Percentiles rank a stretch among this genome's conserved stretches.
phyloP scores from a whole-genome alignment of 2,113 vertebrate genomes.

The Neotragus moschatus region DNA sequence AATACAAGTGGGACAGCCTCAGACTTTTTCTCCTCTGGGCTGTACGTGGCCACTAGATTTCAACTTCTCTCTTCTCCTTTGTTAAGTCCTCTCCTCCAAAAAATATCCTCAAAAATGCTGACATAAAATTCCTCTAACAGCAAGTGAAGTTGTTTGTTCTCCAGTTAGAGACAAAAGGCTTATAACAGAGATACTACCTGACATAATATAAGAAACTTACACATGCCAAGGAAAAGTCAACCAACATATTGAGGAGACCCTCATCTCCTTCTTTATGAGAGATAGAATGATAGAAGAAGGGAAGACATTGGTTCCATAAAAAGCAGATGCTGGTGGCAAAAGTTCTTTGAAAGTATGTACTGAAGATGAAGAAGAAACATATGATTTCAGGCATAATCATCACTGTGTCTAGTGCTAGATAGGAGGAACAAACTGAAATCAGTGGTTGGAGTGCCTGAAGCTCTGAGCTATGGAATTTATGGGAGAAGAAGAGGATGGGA shows the following conservation, averaged over 20 bases:
- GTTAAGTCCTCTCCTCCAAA: neutral
- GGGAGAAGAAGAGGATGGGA: neutral
- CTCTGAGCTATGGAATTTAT: neutral
- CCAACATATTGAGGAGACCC: neutral
- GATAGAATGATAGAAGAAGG: neutral
- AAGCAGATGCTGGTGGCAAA: neutral
- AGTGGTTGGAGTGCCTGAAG: neutral
- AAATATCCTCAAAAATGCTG: neutral
- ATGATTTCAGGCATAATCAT: neutral
- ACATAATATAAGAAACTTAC: neutral
- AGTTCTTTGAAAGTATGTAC: neutral
- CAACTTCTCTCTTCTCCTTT: neutral
- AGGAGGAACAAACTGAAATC: neutral
- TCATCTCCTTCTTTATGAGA: neutral
- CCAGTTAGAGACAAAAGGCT: neutral
- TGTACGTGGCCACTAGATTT: neutral
- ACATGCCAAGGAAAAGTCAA: neutral
- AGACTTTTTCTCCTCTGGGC: neutral
- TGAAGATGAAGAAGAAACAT: neutral
- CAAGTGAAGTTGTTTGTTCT: neutral
- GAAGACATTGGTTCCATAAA: neutral
- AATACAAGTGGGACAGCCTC: neutral
- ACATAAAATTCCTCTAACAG: neutral
- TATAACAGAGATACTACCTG: neutral
- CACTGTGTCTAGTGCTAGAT: neutral